Evolutionary conservation across 2,797 vertebrate species (phyloP).

Genomic region (Poecile montanus): DNA sequence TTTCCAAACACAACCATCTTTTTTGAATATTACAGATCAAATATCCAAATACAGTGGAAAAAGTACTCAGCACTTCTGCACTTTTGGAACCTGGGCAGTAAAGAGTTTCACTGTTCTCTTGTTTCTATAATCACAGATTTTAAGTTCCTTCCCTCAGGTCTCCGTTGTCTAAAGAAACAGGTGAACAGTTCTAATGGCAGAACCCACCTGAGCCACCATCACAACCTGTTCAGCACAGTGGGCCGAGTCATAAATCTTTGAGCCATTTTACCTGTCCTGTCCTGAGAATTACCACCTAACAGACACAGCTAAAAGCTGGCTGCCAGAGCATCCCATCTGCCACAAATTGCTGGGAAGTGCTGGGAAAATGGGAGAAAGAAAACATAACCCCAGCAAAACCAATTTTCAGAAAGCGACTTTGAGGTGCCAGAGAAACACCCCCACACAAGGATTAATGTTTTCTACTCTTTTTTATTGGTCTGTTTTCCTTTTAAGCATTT

Average conservation of each 20-base stretch:
- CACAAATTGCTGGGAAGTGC: neutral
- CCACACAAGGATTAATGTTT: neutral
- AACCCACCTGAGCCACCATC: neutral
- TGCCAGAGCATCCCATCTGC: neutral
- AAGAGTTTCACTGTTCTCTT: neutral
- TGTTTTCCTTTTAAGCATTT: neutral
- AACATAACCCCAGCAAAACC: neutral
- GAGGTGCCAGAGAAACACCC: neutral
- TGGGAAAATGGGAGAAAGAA: neutral
- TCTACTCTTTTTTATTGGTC: neutral
- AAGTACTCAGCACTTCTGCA: neutral
- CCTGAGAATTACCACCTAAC: fast-evolving
- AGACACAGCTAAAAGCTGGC: neutral
- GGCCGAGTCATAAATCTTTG: neutral
- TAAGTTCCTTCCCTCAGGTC: neutral
- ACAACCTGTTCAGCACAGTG: neutral
- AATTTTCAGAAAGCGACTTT: neutral
- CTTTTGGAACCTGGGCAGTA: neutral
- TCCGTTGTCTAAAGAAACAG: neutral
- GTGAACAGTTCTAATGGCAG: neutral
- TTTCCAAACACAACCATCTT: neutral
- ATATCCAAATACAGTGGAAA: neutral
- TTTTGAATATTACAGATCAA: neutral
- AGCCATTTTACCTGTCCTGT: neutral
- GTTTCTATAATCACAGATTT: neutral